Base-by-base conservation (phyloP, 2,797 vertebrate species). In the Eupleurogrammus muticus region DNA sequence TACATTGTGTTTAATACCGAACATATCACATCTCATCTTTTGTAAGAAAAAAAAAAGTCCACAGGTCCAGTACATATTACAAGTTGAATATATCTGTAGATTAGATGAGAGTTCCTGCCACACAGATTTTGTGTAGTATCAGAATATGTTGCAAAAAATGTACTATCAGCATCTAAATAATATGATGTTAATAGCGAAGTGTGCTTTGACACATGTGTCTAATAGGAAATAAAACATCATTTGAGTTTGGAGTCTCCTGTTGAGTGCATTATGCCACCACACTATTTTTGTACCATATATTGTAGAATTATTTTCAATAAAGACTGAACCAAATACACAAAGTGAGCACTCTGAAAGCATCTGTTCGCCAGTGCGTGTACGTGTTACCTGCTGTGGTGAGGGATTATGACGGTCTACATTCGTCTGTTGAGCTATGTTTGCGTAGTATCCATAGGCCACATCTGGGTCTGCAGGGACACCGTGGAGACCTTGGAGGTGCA, bases 381-480 rank as follows among this genome's bases (percentile, higher is more conserved):
- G n/a, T n/a, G n/a, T 58, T 60, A 96, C 95, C 93, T 96, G 95
- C 34, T 93, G 35, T 38, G 90, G 44, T 48, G 90, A 83, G 12
- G 85, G 90, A 16, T 87, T 83, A 1, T 84, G 83, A 1, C 85
- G 89, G 73, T 96, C 95, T 0, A 47, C 0, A 34, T 67, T 79
- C 14, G 95, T 95, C 82, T 95, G 94, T 61, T 84, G 81, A 6
- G 92, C 95, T 10, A 95, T 91, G 80, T 95, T 95, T 75, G 90
- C 82, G 72, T 96, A 96, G 73, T 96, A 96, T 16, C 89, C 94
- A 59, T 93, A 95, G 59, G 95, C 92, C 61, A 95, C 81, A 70
- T 93, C 91, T 21, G 62, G 70, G 46, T 96, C 95, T 38, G 59
- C 8, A 0, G 82, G 74, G 17, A 91, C 55, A 7, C 86, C 88